Percentiles rank a stretch among this genome's conserved stretches.
Evolutionary conservation across 2,113 vertebrate species (phyloP).

Genomic region (Ictalurus punctatus): DNA sequence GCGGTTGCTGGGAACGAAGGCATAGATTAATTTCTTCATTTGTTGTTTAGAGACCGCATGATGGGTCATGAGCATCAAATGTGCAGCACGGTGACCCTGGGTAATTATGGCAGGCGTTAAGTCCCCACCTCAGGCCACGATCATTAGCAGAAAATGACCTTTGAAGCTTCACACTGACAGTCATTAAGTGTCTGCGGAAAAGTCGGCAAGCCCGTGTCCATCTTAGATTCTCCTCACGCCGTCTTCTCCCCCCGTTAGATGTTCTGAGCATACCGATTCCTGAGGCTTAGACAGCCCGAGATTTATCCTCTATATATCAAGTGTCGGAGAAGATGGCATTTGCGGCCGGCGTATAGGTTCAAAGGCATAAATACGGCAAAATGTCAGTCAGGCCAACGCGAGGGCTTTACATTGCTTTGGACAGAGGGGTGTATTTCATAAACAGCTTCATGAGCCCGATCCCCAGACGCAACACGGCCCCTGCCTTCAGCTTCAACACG

Average conservation of each 20-base stretch:
- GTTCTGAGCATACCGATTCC: constrained; percentile 27
- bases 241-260: neutral
- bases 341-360: constrained; percentile 8
- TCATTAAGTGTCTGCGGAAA: constrained; percentile 42
- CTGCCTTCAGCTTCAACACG: neutral
- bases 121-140: constrained; percentile 32
- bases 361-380: constrained; percentile 35
- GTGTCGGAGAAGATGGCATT: constrained; percentile 38
- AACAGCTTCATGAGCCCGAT: constrained; percentile 32
- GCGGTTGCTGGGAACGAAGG: constrained; percentile 28
- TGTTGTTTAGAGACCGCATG: constrained; percentile 39
- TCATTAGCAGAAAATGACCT: constrained; percentile 54
- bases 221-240: constrained; percentile 24
- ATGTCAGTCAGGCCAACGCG: constrained; percentile 21
- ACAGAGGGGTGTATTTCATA: constrained; percentile 31
- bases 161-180: constrained; percentile 34
- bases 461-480: constrained; percentile 19
- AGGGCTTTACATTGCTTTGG: constrained; percentile 29
- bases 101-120: constrained; percentile 42
- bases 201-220: neutral
- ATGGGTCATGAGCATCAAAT: constrained; percentile 10
- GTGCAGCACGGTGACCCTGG: constrained; percentile 13
- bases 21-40: constrained; percentile 39
- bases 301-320: constrained; percentile 42
- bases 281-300: neutral